A percentile compares a stretch with the other conserved stretches of the same genome.
phyloP scores from a whole-genome alignment of 2,888 invertebrate genomes.

The Agelastica alni region DNA sequence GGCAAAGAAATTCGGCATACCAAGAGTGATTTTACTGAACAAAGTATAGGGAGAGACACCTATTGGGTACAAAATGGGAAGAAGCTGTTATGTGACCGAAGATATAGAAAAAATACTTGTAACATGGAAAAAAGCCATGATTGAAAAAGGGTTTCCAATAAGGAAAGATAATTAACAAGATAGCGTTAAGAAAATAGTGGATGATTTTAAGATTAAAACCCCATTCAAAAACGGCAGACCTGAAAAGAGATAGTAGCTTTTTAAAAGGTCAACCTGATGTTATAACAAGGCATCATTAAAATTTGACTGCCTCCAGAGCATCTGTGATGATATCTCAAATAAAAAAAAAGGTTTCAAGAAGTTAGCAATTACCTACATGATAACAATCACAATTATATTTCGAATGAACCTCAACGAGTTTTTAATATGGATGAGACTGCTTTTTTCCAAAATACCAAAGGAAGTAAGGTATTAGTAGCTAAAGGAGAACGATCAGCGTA shows the following conservation, averaged over 20 bases:
- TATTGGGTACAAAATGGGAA: background rate
- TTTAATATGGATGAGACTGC: conserved; percentile 11
- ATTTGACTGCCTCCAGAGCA: background rate
- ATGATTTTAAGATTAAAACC: background rate
- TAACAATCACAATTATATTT: background rate
- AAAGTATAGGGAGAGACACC: conserved; percentile 3
- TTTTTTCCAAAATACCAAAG: conserved; percentile 5
- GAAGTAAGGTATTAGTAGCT: background rate
- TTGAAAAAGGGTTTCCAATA: background rate
- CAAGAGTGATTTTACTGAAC: conserved; percentile 1
- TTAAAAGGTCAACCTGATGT: conserved; percentile 5
- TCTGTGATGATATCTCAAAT: background rate
- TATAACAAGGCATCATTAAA: background rate
- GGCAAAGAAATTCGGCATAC: background rate
- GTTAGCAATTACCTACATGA: background rate
- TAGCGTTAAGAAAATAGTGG: background rate
- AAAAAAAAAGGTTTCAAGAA: conserved; percentile 3
- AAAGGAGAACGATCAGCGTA: background rate
- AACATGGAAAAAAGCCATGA: background rate
- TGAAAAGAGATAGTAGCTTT: background rate
- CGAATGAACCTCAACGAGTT: conserved; percentile 3
- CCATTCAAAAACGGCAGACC: background rate
- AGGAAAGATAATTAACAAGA: background rate
- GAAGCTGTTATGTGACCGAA: background rate
- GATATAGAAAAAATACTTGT: conserved; percentile 3